Percentiles rank a stretch among this genome's conserved stretches.
These are phyloP conservation scores for Rotaria macrura DNA, from an alignment of 2,888 invertebrate species.

Conservation along the genomic window DNA sequence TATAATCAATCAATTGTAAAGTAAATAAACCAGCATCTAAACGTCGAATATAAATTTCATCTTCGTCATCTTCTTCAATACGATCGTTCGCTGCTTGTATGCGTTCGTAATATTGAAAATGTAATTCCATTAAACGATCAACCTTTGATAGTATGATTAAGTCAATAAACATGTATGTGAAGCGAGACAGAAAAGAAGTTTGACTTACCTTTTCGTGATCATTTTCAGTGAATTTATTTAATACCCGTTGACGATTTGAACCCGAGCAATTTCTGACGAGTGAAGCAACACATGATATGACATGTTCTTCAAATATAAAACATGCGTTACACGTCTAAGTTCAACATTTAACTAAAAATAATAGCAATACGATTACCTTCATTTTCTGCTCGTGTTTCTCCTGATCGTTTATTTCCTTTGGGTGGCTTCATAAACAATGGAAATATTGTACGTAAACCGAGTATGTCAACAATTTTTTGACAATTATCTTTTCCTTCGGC, in stretches of 20 bases:
- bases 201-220: slow-evolving; percentile 72
- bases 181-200: background rate
- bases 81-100: slow-evolving; percentile 71
- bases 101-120: slow-evolving; percentile 89
- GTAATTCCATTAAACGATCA: slow-evolving; percentile 83
- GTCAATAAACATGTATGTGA: no score
- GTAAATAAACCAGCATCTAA: slow-evolving; percentile 90
- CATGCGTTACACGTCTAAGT: background rate
- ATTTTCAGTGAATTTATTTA: slow-evolving; percentile 91
- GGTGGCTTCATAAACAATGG: slow-evolving; percentile 93
- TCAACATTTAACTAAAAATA: no score
- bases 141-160: slow-evolving; percentile 53
- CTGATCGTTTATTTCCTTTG: background rate
- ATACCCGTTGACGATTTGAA: slow-evolving; percentile 72
- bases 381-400: slow-evolving; percentile 7
- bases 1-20: slow-evolving; percentile 79
- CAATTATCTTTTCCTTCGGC: slow-evolving; percentile 78
- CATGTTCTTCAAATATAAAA: slow-evolving; percentile 60
- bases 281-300: slow-evolving; percentile 71
- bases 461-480: slow-evolving; percentile 91
- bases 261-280: slow-evolving; percentile 84
- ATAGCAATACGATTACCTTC: slow-evolving; percentile 5
- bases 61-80: slow-evolving; percentile 61
- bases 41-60: slow-evolving; percentile 73
- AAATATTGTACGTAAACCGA: slow-evolving; percentile 83